Base-by-base conservation (phyloP, 2,888 invertebrate species). In the Phragmatobia fuliginosa region DNA sequence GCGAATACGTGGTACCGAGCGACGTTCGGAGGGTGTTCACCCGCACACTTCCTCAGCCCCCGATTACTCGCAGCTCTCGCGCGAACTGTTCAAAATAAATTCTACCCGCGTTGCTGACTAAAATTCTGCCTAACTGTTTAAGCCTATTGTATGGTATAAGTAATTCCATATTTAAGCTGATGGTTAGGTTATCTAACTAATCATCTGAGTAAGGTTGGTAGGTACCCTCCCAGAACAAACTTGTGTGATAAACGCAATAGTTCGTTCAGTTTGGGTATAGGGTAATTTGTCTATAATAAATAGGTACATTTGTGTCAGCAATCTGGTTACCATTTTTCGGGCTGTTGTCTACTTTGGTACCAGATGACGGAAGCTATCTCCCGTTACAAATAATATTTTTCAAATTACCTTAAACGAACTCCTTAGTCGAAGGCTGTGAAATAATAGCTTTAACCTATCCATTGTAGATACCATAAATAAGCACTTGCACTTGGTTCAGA, bases 371-470 rank as follows among this genome's bases (percentile, higher is more conserved):
- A 5, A 52, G 25, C 4, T 21, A 21, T 45, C 52, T 52, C 11
- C 25, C 25, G 25, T 25, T 25, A 25, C 25, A 25, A 52, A 25
- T 52, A 52, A 25, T 14, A 11, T 52, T 52, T 28, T 63, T 75
- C 7, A 71, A 74, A 68, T 60, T 86, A 87, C 79, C 78, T 83
- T 83, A 78, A 81, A 73, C 63, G 89, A 92, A 92, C 91, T 92
- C 89, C 91, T 92, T 87, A 88, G 91, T 91, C 90, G 87, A 93
- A 90, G 94, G 94, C 94, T 95, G 94, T 95, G 94, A 94, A 88
- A 88, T 91, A 88, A 89, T 91, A 94, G 94, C 94, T 95, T 95
- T 95, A 94, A 94, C 92, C 92, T 91, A 80, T 80, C 88, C 92
- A 89, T 80, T 91, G 88, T 94, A 92, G 90, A 90, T 88, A 92